Base-by-base conservation (phyloP, 2,888 invertebrate species). In the Sarcophaga carnaria region DNA sequence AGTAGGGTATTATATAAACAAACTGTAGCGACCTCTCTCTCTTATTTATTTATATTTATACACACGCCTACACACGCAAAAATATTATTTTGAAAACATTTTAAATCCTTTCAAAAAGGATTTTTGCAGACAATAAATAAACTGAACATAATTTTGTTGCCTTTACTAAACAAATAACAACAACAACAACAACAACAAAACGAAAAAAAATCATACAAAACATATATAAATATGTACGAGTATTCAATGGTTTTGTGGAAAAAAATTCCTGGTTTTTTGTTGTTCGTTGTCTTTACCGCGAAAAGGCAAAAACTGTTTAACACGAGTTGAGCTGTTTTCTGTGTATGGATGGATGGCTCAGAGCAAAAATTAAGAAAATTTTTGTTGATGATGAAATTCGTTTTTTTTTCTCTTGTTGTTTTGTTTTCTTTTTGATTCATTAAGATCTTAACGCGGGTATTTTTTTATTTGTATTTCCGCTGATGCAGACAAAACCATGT, bases 101-200 rank as follows among this genome's bases (percentile, higher is more conserved):
- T 37, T 1, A 25, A 5, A 12, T 64, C 25, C 64, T 71, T 59
- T 70, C 20, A 62, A 80, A 67, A 80, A 80, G 47, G 62, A 80
- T 74, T 74, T 60, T 20, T 72, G 11, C 25, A 1, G 25, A 3
- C 27, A 17, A 22, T 22, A 66, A 66, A 66, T 37, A 66, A 27
- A 69, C 74, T 67, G 37, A 22, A 22, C 67, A 45, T 74, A 66
- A 72, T 67, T 37, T 72, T 80, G 80, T 80, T 74, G 80, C 80
- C 10, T 8, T 80, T 74, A 69, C 67, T 72, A 80, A 72, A 80
- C 49, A 78, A 69, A 70, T 22, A 22, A 47, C 45, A 67, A 45
- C n/a, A 45, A 67, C 17, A 67, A 67, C 17, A 67, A 67, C 37
- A 37, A 3, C 37, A 37, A 37, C 37, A 37, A 37, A 37, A 37